Evolutionary conservation across 2,888 invertebrate species (phyloP).

Genomic region (Linyphia triangularis): DNA sequence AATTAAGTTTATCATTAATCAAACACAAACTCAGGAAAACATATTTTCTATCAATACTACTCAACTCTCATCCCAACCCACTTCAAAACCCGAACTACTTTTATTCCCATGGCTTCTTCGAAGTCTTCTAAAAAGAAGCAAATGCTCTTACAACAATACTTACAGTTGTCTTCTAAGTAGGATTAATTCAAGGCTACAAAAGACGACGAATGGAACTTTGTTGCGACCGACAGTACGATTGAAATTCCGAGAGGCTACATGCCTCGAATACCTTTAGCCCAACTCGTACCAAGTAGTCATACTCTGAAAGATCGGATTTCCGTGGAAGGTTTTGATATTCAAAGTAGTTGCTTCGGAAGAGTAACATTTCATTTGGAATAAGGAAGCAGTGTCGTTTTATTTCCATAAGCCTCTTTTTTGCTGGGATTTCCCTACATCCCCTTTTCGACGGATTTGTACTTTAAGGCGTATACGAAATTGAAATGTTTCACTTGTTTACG

Average conservation of each 20-base stretch:
- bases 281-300: background rate
- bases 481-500: too few species aligned
- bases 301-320: background rate
- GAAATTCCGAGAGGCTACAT: background rate
- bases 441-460: background rate
- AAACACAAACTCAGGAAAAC: too few species aligned
- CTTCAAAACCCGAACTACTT: too few species aligned
- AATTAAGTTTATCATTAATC: too few species aligned
- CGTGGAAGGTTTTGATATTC: background rate
- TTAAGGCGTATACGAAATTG: too few species aligned
- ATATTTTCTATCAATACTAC: too few species aligned
- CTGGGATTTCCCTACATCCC: background rate
- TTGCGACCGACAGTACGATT: background rate
- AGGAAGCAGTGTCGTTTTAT: background rate
- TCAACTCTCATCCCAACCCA: too few species aligned
- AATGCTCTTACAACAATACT: too few species aligned
- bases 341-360: slow-evolving; percentile 19
- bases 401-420: background rate
- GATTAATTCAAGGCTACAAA: background rate
- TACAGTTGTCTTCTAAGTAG: too few species aligned
- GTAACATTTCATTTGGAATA: slow-evolving; percentile 8
- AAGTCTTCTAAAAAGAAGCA: too few species aligned
- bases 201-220: background rate
- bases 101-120: too few species aligned
- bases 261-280: background rate